Percentiles rank a stretch among this genome's conserved stretches.
Conservation (phyloP, 2,113 vertebrate genomes). For the Ochotona princeps region DNA sequence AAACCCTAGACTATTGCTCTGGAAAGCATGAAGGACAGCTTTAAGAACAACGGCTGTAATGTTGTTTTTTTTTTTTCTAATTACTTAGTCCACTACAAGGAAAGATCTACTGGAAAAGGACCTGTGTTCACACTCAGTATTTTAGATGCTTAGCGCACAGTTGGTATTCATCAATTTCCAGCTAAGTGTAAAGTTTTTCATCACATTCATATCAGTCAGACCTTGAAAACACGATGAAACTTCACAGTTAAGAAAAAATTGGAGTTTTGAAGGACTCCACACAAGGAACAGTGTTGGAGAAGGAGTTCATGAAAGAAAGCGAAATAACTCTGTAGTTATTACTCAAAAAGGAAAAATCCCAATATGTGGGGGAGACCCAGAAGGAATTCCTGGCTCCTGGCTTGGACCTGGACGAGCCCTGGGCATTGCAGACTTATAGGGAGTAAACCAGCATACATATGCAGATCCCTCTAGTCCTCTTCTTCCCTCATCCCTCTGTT, state of each 20-base stretch:
- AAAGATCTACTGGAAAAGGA: background rate
- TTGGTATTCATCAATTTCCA: background rate
- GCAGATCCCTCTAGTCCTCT: too few relatives aligned
- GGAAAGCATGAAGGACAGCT: background rate
- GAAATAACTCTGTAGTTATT: background rate
- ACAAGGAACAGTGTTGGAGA: background rate
- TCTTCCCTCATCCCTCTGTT: too few relatives aligned
- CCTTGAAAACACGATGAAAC: background rate
- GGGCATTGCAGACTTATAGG: too few relatives aligned
- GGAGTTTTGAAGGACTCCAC: conserved; percentile 2
- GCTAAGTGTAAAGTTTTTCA: background rate
- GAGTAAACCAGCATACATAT: too few relatives aligned
- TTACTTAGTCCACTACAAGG: background rate
- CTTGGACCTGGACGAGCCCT: too few relatives aligned
- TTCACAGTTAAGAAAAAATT: background rate
- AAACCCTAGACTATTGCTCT: background rate
- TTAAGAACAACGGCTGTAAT: background rate
- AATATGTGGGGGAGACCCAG: too few relatives aligned
- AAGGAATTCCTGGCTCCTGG: too few relatives aligned
- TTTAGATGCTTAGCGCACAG: background rate
- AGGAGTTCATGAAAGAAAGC: background rate
- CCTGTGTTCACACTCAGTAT: background rate
- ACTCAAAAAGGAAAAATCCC: background rate
- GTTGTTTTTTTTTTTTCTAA: background rate
- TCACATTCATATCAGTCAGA: background rate